These are phyloP conservation scores for Corythornis vintsioides DNA, from an alignment of 2,113 vertebrate genomes.

Conservation along the genomic window DNA sequence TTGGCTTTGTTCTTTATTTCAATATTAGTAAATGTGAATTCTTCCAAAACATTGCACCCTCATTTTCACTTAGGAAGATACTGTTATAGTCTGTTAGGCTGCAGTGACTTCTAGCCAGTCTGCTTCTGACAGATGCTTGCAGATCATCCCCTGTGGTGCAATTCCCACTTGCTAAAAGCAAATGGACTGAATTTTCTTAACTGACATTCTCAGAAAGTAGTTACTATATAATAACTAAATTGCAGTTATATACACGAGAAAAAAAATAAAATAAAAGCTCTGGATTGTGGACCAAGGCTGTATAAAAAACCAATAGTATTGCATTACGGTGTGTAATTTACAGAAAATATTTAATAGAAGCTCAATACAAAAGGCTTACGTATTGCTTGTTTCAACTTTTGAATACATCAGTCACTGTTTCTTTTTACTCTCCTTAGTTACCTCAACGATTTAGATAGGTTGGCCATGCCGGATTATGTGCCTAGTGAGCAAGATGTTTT, in stretches of 20 bases:
- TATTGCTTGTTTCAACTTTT: neutral
- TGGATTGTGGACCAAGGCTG: neutral
- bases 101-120: neutral
- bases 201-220: neutral
- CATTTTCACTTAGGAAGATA: neutral
- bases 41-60: neutral
- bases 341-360: neutral
- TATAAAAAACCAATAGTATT: fast-evolving
- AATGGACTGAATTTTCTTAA: neutral
- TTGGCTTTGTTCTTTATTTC: neutral
- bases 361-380: neutral
- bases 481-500: slow-evolving; percentile 95
- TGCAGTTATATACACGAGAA: neutral
- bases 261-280: neutral
- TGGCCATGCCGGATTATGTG: slow-evolving; percentile 72
- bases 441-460: slow-evolving; percentile 75
- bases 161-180: neutral
- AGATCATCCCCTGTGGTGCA: neutral
- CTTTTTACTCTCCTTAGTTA: slow-evolving; percentile 61
- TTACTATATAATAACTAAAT: neutral
- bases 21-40: neutral
- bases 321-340: neutral
- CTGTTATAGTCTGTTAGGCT: neutral
- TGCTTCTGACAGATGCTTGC: neutral
- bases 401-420: neutral